Conservation (phyloP, 2,113 vertebrate species). For the Noturus placidus region DNA sequence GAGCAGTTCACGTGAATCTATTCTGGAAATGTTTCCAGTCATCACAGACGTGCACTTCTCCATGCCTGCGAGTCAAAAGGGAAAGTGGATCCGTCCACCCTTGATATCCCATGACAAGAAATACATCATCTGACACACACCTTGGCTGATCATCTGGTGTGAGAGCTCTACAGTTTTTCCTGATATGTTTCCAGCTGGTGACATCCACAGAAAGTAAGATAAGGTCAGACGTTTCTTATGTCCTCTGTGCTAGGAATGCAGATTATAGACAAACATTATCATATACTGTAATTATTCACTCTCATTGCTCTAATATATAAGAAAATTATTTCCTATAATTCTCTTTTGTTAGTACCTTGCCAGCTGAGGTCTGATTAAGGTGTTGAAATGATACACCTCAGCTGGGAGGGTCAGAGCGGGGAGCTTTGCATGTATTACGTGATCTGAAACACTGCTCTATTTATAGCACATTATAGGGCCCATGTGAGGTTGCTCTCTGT, state of each 20-base stretch:
- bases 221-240: neutral
- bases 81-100: constrained; percentile 39
- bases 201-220: constrained; percentile 15
- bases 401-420: constrained; percentile 43
- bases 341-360: constrained; percentile 32
- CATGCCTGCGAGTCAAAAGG: constrained; percentile 25
- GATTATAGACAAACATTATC: neutral
- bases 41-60: constrained; percentile 12
- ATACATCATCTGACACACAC: constrained; percentile 59
- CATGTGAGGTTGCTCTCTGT: constrained; percentile 33
- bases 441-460: constrained; percentile 70
- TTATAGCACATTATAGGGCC: constrained; percentile 71
- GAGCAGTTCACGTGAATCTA: constrained; percentile 26
- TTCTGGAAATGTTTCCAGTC: neutral
- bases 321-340: constrained; percentile 4
- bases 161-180: constrained; percentile 6
- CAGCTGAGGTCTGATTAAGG: constrained; percentile 64
- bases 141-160: constrained; percentile 43
- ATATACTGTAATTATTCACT: neutral
- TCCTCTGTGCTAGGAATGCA: neutral
- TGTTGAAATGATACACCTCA: constrained; percentile 65
- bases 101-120: constrained; percentile 54
- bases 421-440: constrained; percentile 66
- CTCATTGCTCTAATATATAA: neutral
- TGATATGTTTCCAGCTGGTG: constrained; percentile 26